Evolutionary conservation across 1,140 invertebrate species (phyloP).

Genomic region (Araneus ventricosus): DNA sequence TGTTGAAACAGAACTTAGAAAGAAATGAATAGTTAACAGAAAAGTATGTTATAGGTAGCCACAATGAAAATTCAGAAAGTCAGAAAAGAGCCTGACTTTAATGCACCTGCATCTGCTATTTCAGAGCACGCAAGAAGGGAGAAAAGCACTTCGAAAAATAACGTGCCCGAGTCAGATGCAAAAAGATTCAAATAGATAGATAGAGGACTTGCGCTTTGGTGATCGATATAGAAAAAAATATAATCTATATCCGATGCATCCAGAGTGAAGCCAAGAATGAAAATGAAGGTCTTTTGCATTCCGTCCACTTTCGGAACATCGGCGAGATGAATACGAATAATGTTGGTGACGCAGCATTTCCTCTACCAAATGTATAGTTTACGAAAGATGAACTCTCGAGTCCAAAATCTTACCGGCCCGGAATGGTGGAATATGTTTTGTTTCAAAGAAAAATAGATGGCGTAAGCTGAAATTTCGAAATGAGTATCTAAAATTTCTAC

Average conservation of each 20-base stretch:
- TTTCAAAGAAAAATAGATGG: background rate
- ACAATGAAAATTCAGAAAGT: no score
- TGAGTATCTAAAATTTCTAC: no score
- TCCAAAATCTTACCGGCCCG: background rate
- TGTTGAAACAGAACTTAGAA: no score
- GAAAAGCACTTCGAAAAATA: background rate
- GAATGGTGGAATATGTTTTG: background rate
- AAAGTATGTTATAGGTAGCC: no score
- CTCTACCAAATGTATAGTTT: background rate
- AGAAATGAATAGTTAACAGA: no score
- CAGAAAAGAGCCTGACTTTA: no score
- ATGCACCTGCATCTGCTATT: no score
- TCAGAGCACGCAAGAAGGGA: background rate
- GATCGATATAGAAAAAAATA: slow-evolving; percentile 8
- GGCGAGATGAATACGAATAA: slow-evolving; percentile 36
- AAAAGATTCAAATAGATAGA: background rate
- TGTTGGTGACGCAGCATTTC: slow-evolving; percentile 9
- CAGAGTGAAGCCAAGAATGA: slow-evolving; percentile 3
- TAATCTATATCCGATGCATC: slow-evolving; percentile 17
- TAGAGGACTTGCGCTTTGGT: background rate
- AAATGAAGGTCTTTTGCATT: slow-evolving; percentile 54
- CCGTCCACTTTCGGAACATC: background rate
- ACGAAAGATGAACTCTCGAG: slow-evolving; percentile 4
- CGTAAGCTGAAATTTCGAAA: background rate
- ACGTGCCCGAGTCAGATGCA: background rate